Conservation (phyloP, 2,888 invertebrate genomes). For the Mystacides longicornis region DNA sequence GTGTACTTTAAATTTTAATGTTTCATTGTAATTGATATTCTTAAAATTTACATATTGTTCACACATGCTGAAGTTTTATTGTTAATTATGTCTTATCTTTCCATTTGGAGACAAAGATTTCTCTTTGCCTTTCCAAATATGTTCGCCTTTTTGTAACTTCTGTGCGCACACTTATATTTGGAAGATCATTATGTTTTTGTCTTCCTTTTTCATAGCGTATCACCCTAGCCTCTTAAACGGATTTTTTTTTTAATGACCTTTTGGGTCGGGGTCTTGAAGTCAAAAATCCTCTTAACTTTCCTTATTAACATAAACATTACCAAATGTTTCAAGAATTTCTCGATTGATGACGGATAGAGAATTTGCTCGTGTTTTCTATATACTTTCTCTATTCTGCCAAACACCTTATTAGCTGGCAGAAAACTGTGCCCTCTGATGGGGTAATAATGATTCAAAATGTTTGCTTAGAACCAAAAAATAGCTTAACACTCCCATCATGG, state of each 20-base stretch:
- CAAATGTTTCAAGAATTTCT: not conserved
- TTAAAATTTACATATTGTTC: too few relatives aligned
- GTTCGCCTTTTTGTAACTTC: not conserved
- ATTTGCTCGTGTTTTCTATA: not conserved
- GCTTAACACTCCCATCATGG: not conserved
- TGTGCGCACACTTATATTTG: not conserved
- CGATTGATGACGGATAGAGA: not conserved
- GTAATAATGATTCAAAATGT: not conserved
- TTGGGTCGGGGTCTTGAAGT: not conserved
- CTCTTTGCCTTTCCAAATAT: not conserved
- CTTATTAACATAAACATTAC: not conserved
- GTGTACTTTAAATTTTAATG: too few relatives aligned
- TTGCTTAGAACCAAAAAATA: not conserved
- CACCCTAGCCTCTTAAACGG: not conserved
- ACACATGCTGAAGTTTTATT: too few relatives aligned
- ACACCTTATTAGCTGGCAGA: not conserved
- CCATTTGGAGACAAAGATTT: not conserved
- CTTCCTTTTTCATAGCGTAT: not conserved
- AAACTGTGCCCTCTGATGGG: not conserved
- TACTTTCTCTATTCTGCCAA: not conserved
- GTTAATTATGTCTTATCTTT: too few relatives aligned
- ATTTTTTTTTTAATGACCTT: not conserved
- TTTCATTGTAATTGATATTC: too few relatives aligned
- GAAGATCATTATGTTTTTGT: not conserved
- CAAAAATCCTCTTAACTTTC: not conserved